Evolutionary conservation across 2,797 vertebrate genomes (phyloP), one percentile per base, ranked within the genome.

Genomic region (Oreortyx pictus): DNA sequence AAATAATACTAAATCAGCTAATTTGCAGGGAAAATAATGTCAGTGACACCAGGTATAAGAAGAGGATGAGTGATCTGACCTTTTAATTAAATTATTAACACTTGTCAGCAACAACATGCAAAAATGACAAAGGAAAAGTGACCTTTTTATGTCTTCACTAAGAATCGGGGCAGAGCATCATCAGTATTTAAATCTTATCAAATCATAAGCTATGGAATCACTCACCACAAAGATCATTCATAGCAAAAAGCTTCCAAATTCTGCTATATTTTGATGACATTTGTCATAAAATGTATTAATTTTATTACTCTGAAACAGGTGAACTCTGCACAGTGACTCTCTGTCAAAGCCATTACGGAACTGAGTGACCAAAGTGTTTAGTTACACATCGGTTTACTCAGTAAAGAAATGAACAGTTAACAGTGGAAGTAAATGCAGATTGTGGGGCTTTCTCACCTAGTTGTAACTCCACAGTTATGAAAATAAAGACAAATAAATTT

Each of bases 51-150:
- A 80, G 27, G 54, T 81, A 41, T 64, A 87, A 88, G 79, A 76
- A 39, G 25, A 96, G 86, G 56, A 85, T 97, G 94, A 96, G 86
- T 78, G 90, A 95, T 92, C 27, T 95, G 96, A 97, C 96, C 96
- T 97, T 97, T 97, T 96, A 97, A 96, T 97, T 96, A 96, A 97
- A 91, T 94, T 64, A 97, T 97, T 96, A 96, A 90, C 89, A 92
- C 43, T 94, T 91, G 77, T 92, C 93, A 95, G 81, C 80, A 97
- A 96, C 82, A 95, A 56, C 86, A 67, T 14, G 18, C 46, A 82
- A 82, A 95, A 94, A 95, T 86, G 86, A 96, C 93, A 95, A 94
- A 94, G 85, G 68, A 93, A 96, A 83, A 43, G 35, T 94, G 97
- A 97, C 94, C 96, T 97, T 97, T 97, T 94, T 89, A 92, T 92